Evolutionary conservation across 2,888 invertebrate genomes (phyloP), one percentile per base, ranked within the genome.

Genomic region (Pomacea canaliculata): DNA sequence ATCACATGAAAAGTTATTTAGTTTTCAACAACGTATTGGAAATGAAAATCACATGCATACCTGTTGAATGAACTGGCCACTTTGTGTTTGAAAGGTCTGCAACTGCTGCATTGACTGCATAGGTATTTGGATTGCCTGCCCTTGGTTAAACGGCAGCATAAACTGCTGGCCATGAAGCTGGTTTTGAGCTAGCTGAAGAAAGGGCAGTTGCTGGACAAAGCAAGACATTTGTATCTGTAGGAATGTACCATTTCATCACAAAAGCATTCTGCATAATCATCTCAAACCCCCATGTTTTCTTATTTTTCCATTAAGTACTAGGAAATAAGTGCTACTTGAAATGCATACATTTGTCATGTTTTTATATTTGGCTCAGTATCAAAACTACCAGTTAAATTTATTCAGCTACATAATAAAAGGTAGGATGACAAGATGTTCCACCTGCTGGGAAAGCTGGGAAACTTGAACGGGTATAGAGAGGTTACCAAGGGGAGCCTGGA

Each of bases 41-140:
- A 56, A 7, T 16, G 2, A 56, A 13, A 10, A 56, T 13, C 51
- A 56, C 51, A 56, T 13, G 51, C 48, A 18, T 56, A 70, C 74
- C 74, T 74, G 71, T 70, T 80, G 80, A 67, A 80, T 71, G 23
- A 75, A 76, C 69, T 80, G 80, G 5, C 76, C 78, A 46, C 76
- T 73, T 46, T 79, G 79, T 13, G 73, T 71, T 62, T 80, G 80
- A 12, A 80, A 49, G 13, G 56, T 18, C 63, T 79, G 79, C 27
- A 79, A 70, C 19, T 68, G 76, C 59, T 79, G 79, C 9, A 70
- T 74, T 67, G 69, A 80, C 70, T 83, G 83, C 18, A 78, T 77
- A 60, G 94, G 93, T 18, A 89, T 80, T 79, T 89, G 89, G 83
- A 95, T 93, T 18, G 93, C 74, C 69, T 82, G 82, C 13, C 82